These are phyloP conservation scores for Eurytoma californica DNA, from an alignment of 2,888 invertebrate genomes.

Conservation along the genomic window DNA sequence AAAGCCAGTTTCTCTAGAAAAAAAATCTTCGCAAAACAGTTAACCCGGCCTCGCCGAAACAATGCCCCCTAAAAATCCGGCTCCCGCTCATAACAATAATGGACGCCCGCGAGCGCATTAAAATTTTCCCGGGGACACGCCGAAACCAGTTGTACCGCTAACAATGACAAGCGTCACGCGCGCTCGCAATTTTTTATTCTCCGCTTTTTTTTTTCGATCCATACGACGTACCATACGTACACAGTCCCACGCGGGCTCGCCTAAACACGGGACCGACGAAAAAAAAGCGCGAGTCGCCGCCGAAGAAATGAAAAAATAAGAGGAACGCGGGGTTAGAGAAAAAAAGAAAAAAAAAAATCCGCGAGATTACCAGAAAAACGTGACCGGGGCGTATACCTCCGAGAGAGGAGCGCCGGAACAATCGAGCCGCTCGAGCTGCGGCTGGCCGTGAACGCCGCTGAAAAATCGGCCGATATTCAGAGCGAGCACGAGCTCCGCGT, in stretches of 20 bases:
- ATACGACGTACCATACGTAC: too few species aligned
- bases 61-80: conserved; percentile 11
- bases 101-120: too few species aligned
- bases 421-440: conserved; percentile 7
- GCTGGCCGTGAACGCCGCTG: neutral
- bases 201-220: too few species aligned
- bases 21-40: conserved; percentile 1
- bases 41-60: conserved; percentile 9
- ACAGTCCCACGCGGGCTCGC: too few species aligned
- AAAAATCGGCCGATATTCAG: conserved; percentile 17
- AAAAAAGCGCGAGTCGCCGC: too few species aligned
- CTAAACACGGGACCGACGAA: too few species aligned
- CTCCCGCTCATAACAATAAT: neutral
- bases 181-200: too few species aligned
- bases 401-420: conserved; percentile 37
- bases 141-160: too few species aligned
- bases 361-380: neutral
- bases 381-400: conserved; percentile 28
- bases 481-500: neutral
- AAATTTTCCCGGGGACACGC: neutral
- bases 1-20: neutral
- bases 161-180: too few species aligned
- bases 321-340: too few species aligned
- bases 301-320: too few species aligned
- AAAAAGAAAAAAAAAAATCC: too few species aligned